These are phyloP conservation scores for Adoxophyes honmai DNA, from an alignment of 1,140 invertebrate species.

Conservation along the genomic window DNA sequence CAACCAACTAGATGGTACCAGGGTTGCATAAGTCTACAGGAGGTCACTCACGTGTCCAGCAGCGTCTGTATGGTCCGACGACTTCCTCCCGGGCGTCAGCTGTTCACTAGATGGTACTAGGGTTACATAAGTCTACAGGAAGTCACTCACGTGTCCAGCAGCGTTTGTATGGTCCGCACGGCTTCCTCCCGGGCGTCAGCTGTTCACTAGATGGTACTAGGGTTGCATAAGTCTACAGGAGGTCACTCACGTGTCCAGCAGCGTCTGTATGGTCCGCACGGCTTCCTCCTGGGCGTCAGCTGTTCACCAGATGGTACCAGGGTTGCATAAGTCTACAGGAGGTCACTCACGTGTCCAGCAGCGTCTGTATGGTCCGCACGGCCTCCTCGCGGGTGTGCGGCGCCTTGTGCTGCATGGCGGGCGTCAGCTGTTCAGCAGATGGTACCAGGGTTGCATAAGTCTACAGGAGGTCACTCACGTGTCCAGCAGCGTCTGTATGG, in stretches of 20 bases:
- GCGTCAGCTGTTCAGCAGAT: conserved; percentile 17
- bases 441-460: conserved; percentile 84
- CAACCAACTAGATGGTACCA: no score
- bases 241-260: conserved; percentile 11
- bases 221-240: conserved; percentile 83
- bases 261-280: not conserved
- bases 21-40: conserved; percentile 82
- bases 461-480: conserved; percentile 60
- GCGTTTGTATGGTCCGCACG: not conserved
- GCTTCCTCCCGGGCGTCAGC: conserved; percentile 4
- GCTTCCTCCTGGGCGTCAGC: conserved; percentile 1
- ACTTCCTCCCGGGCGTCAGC: conserved; percentile 1
- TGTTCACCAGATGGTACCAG: no score
- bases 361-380: not conserved
- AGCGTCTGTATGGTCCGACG: not conserved
- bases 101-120: no score
- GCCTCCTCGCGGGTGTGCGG: conserved; percentile 4
- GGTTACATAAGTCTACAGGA: conserved; percentile 83
- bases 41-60: conserved; percentile 26
- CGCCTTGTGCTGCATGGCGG: conserved; percentile 86
- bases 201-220: no score
- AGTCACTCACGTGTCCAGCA: conserved; percentile 16
- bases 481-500: not conserved
- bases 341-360: conserved; percentile 11
- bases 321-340: conserved; percentile 83